Conservation (phyloP, 2,113 vertebrate species). For the Oreotragus oreotragus region DNA sequence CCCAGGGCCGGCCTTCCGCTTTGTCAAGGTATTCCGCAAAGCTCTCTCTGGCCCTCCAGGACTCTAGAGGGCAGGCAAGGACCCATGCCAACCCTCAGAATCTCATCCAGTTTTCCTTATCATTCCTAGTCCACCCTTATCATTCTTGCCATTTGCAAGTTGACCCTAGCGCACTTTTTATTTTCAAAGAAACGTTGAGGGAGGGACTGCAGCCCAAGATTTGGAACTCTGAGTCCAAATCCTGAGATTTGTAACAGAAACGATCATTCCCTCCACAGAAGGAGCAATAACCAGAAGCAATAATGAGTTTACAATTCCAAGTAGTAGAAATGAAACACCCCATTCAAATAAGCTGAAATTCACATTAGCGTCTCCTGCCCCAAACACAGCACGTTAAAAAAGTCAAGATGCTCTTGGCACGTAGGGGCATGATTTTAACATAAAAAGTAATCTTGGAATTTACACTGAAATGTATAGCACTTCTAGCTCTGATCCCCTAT, state of each 20-base stretch:
- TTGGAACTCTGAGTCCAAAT: not conserved
- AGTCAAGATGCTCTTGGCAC: not conserved
- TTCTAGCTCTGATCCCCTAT: not conserved
- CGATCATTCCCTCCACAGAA: not conserved
- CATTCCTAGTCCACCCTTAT: not conserved
- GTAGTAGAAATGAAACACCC: not conserved
- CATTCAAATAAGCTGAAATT: not conserved
- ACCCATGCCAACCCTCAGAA: no score
- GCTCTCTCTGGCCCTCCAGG: not conserved
- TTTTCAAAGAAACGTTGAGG: not conserved
- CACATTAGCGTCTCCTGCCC: not conserved
- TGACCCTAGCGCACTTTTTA: not conserved
- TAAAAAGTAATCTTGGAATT: not conserved
- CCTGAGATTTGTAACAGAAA: not conserved
- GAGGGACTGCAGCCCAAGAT: not conserved
- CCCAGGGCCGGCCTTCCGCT: conserved; percentile 90
- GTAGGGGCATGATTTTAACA: not conserved
- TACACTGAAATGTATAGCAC: not conserved
- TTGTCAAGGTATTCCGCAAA: conserved; percentile 88
- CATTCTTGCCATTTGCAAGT: not conserved
- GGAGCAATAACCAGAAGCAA: not conserved
- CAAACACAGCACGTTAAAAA: not conserved
- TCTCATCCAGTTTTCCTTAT: not conserved
- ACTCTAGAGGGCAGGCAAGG: no score
- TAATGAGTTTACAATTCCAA: not conserved